Evolutionary conservation across 2,888 invertebrate species (phyloP).

Genomic region (Euplagia quadripunctaria): DNA sequence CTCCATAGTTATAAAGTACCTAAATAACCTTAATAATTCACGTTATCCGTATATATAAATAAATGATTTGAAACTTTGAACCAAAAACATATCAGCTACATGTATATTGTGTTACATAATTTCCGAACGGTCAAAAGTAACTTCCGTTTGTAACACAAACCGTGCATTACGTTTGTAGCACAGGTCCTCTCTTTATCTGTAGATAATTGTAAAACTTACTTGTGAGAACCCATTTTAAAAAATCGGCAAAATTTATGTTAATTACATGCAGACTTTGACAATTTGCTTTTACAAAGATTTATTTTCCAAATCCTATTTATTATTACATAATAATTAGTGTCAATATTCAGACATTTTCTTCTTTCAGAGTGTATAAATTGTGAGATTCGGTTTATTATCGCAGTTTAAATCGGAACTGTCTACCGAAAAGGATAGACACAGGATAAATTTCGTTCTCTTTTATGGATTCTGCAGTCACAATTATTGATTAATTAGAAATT

Average conservation of each 20-base stretch:
- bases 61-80: conserved; percentile 2
- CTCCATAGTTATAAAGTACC: not conserved
- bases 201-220: not conserved
- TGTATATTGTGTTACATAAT: conserved; percentile 2
- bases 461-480: not conserved
- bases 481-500: not conserved
- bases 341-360: not conserved
- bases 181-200: not conserved
- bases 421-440: not conserved
- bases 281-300: too few species aligned
- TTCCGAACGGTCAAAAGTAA: not conserved
- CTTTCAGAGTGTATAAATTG: not conserved
- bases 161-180: conserved; percentile 1
- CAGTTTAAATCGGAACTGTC: not conserved
- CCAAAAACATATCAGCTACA: conserved; percentile 3
- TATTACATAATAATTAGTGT: too few species aligned
- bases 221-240: not conserved
- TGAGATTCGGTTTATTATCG: not conserved
- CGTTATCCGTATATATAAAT: not conserved
- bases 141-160: conserved; percentile 7
- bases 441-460: not conserved
- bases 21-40: conserved; percentile 2
- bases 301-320: too few species aligned
- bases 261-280: too few species aligned
- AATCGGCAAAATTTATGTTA: not conserved